These are phyloP conservation scores for Sebastolobus alascanus DNA, from an alignment of 2,797 vertebrate species.

Conservation along the genomic window DNA sequence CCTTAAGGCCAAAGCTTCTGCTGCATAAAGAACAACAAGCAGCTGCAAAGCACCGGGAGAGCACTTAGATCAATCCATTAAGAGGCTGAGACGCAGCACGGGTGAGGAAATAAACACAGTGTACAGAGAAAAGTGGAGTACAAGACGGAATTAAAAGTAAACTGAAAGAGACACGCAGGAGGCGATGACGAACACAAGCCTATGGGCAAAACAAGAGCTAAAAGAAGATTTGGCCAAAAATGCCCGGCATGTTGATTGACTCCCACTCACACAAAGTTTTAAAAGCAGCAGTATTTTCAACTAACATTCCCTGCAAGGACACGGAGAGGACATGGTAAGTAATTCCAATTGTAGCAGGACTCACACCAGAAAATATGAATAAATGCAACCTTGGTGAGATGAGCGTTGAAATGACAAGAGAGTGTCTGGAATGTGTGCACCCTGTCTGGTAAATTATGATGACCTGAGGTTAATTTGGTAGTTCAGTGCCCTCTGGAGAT, in stretches of 20 bases:
- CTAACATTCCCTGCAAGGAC: conserved; percentile 51
- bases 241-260: conserved; percentile 18
- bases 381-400: conserved; percentile 48
- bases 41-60: conserved; percentile 71
- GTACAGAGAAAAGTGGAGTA: conserved; percentile 48
- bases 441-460: conserved; percentile 68
- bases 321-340: conserved; percentile 36
- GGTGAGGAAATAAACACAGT: conserved; percentile 62
- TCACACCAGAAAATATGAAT: conserved; percentile 38
- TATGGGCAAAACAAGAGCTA: conserved; percentile 33
- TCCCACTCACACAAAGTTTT: conserved; percentile 10
- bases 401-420: conserved; percentile 54
- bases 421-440: conserved; percentile 38
- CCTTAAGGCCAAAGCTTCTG: conserved; percentile 61
- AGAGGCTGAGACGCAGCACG: conserved; percentile 63
- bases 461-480: conserved; percentile 80
- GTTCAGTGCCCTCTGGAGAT: conserved; percentile 78
- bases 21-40: conserved; percentile 75
- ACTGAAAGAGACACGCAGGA: conserved; percentile 52
- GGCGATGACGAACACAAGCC: conserved; percentile 36
- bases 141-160: conserved; percentile 69
- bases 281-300: conserved; percentile 29
- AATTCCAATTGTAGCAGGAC: conserved; percentile 19
- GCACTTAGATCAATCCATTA: conserved; percentile 78
- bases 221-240: conserved; percentile 7